Evolutionary conservation across 2,797 vertebrate species (phyloP).

Genomic region (Sebastes flavidus): DNA sequence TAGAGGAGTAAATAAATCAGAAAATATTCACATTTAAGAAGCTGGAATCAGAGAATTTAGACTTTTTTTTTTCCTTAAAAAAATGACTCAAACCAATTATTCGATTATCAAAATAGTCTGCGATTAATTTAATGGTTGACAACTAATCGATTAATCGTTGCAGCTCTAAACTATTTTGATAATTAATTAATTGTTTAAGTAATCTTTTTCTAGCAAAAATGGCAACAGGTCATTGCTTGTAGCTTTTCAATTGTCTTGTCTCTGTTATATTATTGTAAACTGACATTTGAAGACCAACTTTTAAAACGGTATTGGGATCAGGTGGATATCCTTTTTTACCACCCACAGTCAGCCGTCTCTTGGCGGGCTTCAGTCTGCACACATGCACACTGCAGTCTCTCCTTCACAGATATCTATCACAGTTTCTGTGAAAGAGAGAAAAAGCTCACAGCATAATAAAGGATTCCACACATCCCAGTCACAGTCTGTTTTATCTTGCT

Average conservation of each 20-base stretch:
- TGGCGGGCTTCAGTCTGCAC: background rate
- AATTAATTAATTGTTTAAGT: background rate
- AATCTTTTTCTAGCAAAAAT: background rate
- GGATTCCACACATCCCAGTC: constrained; percentile 24
- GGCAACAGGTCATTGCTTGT: background rate
- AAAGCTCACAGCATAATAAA: constrained; percentile 15
- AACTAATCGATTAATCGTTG: too few relatives aligned
- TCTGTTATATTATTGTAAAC: background rate
- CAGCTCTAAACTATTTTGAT: too few relatives aligned
- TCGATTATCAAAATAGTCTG: too few relatives aligned
- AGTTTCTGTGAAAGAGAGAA: background rate
- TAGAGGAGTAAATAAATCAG: too few relatives aligned
- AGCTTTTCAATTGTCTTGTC: background rate
- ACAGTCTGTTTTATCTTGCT: constrained; percentile 11
- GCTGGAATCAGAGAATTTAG: too few relatives aligned
- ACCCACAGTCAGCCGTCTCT: background rate
- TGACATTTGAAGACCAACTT: background rate
- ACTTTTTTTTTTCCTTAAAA: too few relatives aligned
- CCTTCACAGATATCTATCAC: constrained; percentile 22
- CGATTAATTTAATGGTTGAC: too few relatives aligned
- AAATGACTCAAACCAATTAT: background rate
- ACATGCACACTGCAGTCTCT: background rate
- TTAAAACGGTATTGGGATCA: constrained; percentile 1
- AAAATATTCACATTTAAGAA: too few relatives aligned
- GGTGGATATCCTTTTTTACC: background rate